Evolutionary conservation across 1,140 invertebrate genomes (phyloP), one percentile per base, ranked within the genome.

Genomic region (Zaprionus ghesquierei): DNA sequence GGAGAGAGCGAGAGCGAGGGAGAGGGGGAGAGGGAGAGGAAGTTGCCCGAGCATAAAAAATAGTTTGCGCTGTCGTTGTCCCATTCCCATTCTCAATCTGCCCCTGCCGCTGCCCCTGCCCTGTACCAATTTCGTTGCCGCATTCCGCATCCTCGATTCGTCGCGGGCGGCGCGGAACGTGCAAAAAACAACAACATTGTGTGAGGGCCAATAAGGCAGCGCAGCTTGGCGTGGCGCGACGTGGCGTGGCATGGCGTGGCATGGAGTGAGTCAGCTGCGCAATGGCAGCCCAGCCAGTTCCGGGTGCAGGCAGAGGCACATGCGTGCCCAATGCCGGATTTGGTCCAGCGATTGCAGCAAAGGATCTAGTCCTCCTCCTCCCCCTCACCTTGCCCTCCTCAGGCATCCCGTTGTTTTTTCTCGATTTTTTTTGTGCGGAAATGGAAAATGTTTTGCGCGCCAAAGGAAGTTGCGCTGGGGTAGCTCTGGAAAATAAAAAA

Each of bases 121-220:
- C 15, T n/a, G n/a, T n/a, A n/a, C n/a, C n/a, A n/a, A n/a, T n/a
- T n/a, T n/a, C n/a, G n/a, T 29, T 71, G 55, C 55, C 63, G 69
- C 69, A 71, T 59, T 72, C 62, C 54, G 27, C 58, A 54, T 72
- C 69, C 69, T 33, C 35, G 50, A 68, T 81, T 81, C 79, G 79
- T 74, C 79, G 77, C 79, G 78, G 74, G 74, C 78, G 79, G 78
- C 78, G 44, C 53, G 63, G 63, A 44, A 78, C 81, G 81, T 87
- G 81, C 81, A 63, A 85, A 85, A 87, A 87, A 85, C 78, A 85
- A 85, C 85, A 72, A 81, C 66, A 77, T 59, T 58, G 59, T 38
- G 46, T 50, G 53, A 58, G 66, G 58, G 75, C 62, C 27, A 13
- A 53, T 8, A 35, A 15, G 13, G 54, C 12, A 41, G 50, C 13